A percentile compares a stretch with the other conserved stretches of the same genome.
Evolutionary conservation across 2,888 invertebrate genomes (phyloP).

Genomic region (Cabera pusaria): DNA sequence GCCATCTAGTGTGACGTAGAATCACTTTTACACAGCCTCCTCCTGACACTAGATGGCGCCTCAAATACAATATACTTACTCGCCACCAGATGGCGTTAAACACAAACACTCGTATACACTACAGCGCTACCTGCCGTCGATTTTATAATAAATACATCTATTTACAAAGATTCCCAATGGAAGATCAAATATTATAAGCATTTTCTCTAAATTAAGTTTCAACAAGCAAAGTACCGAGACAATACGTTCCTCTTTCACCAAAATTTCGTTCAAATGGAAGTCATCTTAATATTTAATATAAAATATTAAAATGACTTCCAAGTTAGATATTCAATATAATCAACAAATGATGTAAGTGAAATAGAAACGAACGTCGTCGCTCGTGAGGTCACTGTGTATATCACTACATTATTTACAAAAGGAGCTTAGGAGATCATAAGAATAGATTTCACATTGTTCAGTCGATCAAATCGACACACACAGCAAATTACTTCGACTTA

Average conservation of each 20-base stretch:
- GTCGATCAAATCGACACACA: constrained; percentile 17
- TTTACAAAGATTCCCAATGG: constrained; percentile 32
- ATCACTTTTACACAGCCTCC: constrained; percentile 19
- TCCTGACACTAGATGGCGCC: constrained; percentile 26
- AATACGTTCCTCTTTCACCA: constrained; percentile 25
- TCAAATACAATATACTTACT: constrained; percentile 26
- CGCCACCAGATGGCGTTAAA: constrained; percentile 35
- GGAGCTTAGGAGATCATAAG: constrained; percentile 31
- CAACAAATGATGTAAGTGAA: constrained; percentile 21
- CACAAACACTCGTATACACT: constrained; percentile 37
- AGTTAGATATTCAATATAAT: no score
- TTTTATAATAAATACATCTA: constrained; percentile 34
- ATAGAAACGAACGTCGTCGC: constrained; percentile 17
- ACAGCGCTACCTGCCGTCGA: constrained; percentile 35
- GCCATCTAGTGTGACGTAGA: constrained; percentile 33
- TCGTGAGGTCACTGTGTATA: no score
- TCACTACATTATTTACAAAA: constrained; percentile 27
- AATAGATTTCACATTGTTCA: constrained; percentile 23
- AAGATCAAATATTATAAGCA: constrained; percentile 28
- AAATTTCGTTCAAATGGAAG: constrained; percentile 4
- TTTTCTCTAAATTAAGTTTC: constrained; percentile 21
- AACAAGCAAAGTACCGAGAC: constrained; percentile 27
- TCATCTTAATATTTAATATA: no score
- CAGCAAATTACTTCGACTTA: constrained; percentile 14
- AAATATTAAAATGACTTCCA: no score